Base-by-base conservation (phyloP, 2,797 vertebrate species). In the Parauchenoglanis ngamensis region DNA sequence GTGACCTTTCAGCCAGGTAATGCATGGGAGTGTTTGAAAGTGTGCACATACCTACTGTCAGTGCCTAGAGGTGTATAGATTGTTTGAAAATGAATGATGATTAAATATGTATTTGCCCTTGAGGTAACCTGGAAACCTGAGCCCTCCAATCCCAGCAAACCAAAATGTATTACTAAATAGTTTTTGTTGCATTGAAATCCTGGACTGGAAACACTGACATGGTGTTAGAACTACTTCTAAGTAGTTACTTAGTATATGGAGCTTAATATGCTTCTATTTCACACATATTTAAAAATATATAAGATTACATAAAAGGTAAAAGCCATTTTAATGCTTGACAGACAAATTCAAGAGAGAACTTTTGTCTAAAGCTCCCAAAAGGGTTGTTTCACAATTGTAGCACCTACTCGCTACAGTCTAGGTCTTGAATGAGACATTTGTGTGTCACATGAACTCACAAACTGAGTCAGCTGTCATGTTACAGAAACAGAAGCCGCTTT, bases 21-120 rank as follows among this genome's bases (percentile, higher is more conserved):
- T 57, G 65, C n/a, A 61, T 46, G 57, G 31, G 73, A 40, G 57
- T 68, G 77, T 13, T 49, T 44, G 56, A 61, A 70, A 54, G 77
- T 81, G 35, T 87, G 75, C 35, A 25, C 35, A 68, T 70, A 68
- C 44, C 63, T 84, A 10, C 49, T 87, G 54, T 81, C n/a, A 59
- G 10, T 61, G 59, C 63, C 35, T 19, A 77, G 17, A 54, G 31
- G 44, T 68, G 49, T 83, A 76, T 61, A 82, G 70, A 46, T 85
- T 67, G 76, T 73, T 82, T 28, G 3, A 81, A 63, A 88, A 81
- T 82, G 78, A 85, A 59, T 40, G 65, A 85, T 85, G 78, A 88
- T 85, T 46, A 65, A 68, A 85, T 76, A 85, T 75, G 57, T 56
- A 85, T 81, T 86, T 88, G 44, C 73, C 85, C 75, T 86, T 83